These are phyloP conservation scores for Diarsia mendica DNA, from an alignment of 2,888 invertebrate genomes.

Conservation along the genomic window DNA sequence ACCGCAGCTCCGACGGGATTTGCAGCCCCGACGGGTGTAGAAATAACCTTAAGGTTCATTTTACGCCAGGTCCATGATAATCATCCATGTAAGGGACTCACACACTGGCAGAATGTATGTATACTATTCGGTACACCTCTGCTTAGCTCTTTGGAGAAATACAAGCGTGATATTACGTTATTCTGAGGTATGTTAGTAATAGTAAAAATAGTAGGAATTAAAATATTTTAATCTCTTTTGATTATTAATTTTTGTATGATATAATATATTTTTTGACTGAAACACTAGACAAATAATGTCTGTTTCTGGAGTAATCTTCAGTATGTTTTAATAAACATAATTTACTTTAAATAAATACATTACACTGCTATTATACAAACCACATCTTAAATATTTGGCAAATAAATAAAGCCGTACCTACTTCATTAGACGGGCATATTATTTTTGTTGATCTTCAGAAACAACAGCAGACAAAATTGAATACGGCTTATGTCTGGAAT, in stretches of 20 bases:
- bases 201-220: no score
- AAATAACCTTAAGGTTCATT: no score
- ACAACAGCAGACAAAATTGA: slow-evolving; percentile 18
- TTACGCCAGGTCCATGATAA: no score
- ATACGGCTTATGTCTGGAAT: slow-evolving; percentile 39
- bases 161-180: neutral
- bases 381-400: neutral
- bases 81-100: neutral
- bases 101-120: neutral
- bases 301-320: neutral
- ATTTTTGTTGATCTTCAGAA: slow-evolving; percentile 25
- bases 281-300: neutral
- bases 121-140: neutral
- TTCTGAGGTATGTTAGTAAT: neutral
- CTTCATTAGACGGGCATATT: slow-evolving; percentile 10
- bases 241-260: no score
- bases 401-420: no score
- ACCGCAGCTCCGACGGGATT: no score
- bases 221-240: no score
- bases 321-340: neutral
- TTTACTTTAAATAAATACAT: no score
- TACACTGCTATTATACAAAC: neutral
- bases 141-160: neutral
- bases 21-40: no score
- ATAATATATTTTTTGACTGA: no score